Evolutionary conservation across 64 coral and sea anemone genomes (phyloP).

Genomic region (Dendronephthya gigantea): DNA sequence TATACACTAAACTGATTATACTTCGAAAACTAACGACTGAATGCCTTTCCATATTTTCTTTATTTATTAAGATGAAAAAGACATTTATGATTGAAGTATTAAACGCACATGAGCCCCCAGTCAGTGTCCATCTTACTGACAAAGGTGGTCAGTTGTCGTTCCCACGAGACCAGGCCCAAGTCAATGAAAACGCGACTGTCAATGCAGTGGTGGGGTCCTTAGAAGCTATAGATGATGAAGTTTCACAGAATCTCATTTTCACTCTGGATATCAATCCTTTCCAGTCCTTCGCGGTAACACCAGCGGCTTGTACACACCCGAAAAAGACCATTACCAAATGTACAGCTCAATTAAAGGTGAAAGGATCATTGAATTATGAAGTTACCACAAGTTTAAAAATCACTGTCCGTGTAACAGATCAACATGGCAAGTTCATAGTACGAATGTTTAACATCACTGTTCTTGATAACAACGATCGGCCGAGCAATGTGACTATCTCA

Average conservation of each 20-base stretch:
- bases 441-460: conserved; percentile 45
- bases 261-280: conserved; percentile 44
- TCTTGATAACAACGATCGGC: conserved; percentile 54
- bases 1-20: no score
- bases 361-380: conserved; percentile 48
- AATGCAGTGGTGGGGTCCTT: conserved; percentile 31
- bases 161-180: not conserved
- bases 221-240: conserved; percentile 38
- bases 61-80: conserved; percentile 59
- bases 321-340: conserved; percentile 34
- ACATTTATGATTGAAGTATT: conserved; percentile 53
- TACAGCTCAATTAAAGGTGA: conserved; percentile 39
- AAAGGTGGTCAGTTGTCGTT: not conserved
- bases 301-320: conserved; percentile 7
- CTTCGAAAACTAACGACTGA: no score
- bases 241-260: conserved; percentile 47
- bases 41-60: no score
- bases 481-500: conserved; percentile 52
- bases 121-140: conserved; percentile 38
- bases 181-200: conserved; percentile 37
- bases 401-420: conserved; percentile 46
- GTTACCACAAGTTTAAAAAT: conserved; percentile 32
- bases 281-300: conserved; percentile 35
- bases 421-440: conserved; percentile 48
- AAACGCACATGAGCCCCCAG: conserved; percentile 62